Base-by-base conservation (phyloP, 2,113 vertebrate genomes). In the Bufo gargarizans region DNA sequence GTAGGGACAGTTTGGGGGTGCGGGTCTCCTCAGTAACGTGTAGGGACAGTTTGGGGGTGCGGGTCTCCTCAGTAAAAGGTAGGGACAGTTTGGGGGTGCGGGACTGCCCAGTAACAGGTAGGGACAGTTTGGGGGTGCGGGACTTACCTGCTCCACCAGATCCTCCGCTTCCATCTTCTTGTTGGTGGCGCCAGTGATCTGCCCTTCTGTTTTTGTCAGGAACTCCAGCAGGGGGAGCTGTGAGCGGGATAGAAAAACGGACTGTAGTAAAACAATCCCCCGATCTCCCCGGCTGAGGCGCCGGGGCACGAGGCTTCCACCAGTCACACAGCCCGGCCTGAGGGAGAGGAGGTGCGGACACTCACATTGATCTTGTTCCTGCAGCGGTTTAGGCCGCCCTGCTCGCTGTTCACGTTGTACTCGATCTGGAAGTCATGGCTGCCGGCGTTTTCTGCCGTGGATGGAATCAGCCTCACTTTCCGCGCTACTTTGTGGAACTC, bases 401-500 rank as follows among this genome's bases (percentile, higher is more conserved):
- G 90, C 65, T 95, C 95, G 76, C 90, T 92, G 55, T 98, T 96
- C n/a, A 94, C 91, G 90, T 96, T 96, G 87, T 95, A 95, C 47
- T 93, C 95, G 92, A 99, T 97, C 92, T 97, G 96, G 90, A 98
- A 99, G 92, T 99, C 96, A 0, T 94, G 94, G 82, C 97, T 97
- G 90, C 95, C 96, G 88, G 97, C 97, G 77, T 98, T 98, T 92
- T 98, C 96, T 89, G 97, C 96, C 53, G 95, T 94, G 65, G 93
- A 91, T 5, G 98, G 97, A 53, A 99, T 96, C 87, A 99, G 95
- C 93, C 99, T 98, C 90, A 99, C 91, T 89, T 99, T 99, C 88
- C 98, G 95, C 82, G 97, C 98, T 91, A 98, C 85, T 84, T 97
- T 99, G 90, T 99, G 97, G 88, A 97, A 99, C 77, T 99, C 97